A percentile compares a stretch with the other conserved stretches of the same genome.
Evolutionary conservation across 2,113 vertebrate genomes (phyloP).

Genomic region (Morone saxatilis): DNA sequence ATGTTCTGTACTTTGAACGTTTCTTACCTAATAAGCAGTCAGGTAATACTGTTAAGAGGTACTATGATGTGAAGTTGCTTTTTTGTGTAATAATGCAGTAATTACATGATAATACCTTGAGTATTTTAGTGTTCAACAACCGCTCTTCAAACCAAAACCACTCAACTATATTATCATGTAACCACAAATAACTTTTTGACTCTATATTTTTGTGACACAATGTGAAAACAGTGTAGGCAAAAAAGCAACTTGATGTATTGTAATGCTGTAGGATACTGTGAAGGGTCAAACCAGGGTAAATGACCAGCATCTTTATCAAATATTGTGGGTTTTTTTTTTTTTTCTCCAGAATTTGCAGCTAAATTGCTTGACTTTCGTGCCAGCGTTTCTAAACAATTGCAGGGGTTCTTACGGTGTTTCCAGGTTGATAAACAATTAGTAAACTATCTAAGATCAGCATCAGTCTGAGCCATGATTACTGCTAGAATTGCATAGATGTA

Average conservation of each 20-base stretch:
- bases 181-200: conserved; percentile 52
- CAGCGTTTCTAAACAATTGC: conserved; percentile 59
- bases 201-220: conserved; percentile 73
- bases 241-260: conserved; percentile 64
- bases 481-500: conserved; percentile 55
- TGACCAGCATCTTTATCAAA: conserved; percentile 66
- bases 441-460: conserved; percentile 17
- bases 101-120: conserved; percentile 54
- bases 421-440: conserved; percentile 38
- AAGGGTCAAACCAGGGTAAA: conserved; percentile 77
- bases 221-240: conserved; percentile 66
- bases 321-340: not conserved
- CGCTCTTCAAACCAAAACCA: conserved; percentile 39
- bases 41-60: conserved; percentile 59
- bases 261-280: conserved; percentile 66
- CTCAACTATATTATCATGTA: conserved; percentile 46
- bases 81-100: conserved; percentile 68
- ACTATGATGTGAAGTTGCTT: conserved; percentile 68
- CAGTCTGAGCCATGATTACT: conserved; percentile 44
- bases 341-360: conserved; percentile 50
- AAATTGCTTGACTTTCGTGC: conserved; percentile 55
- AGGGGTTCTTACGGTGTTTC: conserved; percentile 65
- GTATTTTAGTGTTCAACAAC: conserved; percentile 47
- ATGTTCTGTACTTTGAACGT: conserved; percentile 55
- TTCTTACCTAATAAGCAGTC: conserved; percentile 60